phyloP scores from a whole-genome alignment of 2,797 vertebrate species.

The Myotis vivesi region DNA sequence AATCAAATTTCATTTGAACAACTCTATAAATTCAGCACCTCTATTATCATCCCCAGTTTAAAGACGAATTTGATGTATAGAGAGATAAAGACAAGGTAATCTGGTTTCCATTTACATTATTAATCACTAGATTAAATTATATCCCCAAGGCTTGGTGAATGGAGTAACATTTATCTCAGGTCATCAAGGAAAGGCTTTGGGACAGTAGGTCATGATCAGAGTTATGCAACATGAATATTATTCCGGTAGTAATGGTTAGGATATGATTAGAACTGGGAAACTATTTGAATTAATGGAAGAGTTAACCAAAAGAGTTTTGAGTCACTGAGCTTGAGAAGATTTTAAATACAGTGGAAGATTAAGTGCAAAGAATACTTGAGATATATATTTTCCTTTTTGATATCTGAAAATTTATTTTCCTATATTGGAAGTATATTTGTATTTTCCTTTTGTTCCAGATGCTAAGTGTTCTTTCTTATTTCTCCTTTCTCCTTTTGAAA shows the following conservation, averaged over 20 bases:
- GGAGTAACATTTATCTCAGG: not conserved
- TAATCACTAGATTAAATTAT: not conserved
- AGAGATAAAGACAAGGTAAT: not conserved
- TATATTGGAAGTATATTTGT: slow-evolving; percentile 24
- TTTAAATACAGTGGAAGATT: not conserved
- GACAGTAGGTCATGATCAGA: not conserved
- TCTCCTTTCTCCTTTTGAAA: slow-evolving; percentile 22
- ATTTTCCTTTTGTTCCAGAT: slow-evolving; percentile 52
- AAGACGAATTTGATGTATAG: not conserved
- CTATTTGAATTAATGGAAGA: not conserved
- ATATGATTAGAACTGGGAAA: not conserved
- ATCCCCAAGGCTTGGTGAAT: not conserved
- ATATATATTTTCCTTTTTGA: not conserved
- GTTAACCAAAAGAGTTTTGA: not conserved
- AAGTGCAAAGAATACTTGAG: slow-evolving; percentile 21
- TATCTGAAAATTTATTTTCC: slow-evolving; percentile 8
- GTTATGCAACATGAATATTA: not conserved
- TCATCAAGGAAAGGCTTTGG: not conserved
- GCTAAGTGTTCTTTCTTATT: slow-evolving; percentile 42
- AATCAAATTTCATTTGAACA: not conserved
- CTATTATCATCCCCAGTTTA: not conserved
- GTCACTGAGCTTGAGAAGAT: not conserved
- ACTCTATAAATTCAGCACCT: not conserved
- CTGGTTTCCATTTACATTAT: not conserved
- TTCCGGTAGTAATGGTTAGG: not conserved